phyloP scores from a whole-genome alignment of 1,140 invertebrate species.

The Brachionus asplanchnoidis region DNA sequence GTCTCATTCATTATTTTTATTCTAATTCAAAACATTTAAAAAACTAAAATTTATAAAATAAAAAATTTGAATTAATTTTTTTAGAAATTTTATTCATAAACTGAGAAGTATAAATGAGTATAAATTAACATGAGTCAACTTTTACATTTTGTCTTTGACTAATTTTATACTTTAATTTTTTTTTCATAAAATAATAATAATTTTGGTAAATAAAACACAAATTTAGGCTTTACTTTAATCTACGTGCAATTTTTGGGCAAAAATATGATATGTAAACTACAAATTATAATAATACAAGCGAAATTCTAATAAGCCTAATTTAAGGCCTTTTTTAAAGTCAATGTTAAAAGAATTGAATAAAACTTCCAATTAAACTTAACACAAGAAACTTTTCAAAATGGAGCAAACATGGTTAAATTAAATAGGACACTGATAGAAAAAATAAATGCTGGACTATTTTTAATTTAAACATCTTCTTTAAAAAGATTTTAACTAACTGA shows the following conservation, averaged over 20 bases:
- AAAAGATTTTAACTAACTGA: not conserved
- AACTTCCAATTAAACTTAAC: not conserved
- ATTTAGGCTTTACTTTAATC: not conserved
- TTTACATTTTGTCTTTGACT: not conserved
- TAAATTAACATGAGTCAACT: not conserved
- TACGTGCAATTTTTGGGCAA: not conserved
- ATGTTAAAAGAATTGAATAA: not conserved
- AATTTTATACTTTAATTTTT: not conserved
- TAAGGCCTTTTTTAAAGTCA: not conserved
- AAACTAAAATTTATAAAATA: not conserved
- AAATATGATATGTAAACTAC: not conserved
- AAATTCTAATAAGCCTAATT: not conserved
- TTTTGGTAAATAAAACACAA: not conserved
- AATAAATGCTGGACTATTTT: too few relatives aligned
- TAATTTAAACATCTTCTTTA: not conserved
- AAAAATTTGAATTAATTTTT: not conserved
- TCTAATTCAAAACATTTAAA: not conserved
- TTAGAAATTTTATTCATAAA: not conserved
- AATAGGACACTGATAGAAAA: not conserved
- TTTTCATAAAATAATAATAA: conserved; percentile 35
- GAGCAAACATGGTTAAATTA: not conserved
- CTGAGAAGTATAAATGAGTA: not conserved
- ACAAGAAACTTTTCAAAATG: not conserved
- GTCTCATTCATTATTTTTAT: not conserved
- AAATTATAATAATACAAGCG: not conserved